These are phyloP conservation scores for Ellobius talpinus DNA, from an alignment of 2,113 vertebrate genomes.

Conservation along the genomic window DNA sequence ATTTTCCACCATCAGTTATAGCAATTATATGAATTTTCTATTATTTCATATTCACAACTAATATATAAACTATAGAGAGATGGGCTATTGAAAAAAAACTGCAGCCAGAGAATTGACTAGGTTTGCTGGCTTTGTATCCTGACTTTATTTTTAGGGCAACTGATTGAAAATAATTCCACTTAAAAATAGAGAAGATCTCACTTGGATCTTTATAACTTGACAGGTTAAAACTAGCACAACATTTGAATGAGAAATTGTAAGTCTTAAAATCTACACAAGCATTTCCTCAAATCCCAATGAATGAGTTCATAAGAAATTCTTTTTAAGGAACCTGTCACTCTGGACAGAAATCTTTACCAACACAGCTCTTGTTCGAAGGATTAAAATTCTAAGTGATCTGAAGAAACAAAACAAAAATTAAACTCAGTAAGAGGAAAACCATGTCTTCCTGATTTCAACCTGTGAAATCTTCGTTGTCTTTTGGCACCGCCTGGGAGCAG, in stretches of 20 bases:
- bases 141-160: constrained; percentile 79
- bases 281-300: constrained; percentile 69
- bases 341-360: constrained; percentile 39
- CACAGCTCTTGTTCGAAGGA: constrained; percentile 31
- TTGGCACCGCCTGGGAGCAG: constrained; percentile 63
- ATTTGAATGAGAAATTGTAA: constrained; percentile 77
- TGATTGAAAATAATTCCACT: constrained; percentile 76
- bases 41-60: constrained; percentile 49
- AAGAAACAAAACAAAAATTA: neutral
- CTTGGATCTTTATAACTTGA: constrained; percentile 81
- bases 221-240: constrained; percentile 82
- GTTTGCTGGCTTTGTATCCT: constrained; percentile 73
- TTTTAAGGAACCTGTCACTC: constrained; percentile 50
- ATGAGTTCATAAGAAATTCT: constrained; percentile 61
- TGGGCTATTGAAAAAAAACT: constrained; percentile 60
- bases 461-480: constrained; percentile 42
- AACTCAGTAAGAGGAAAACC: constrained; percentile 40
- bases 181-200: constrained; percentile 81
- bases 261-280: constrained; percentile 64
- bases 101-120: constrained; percentile 66
- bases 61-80: constrained; percentile 1
- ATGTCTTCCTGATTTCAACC: constrained; percentile 44
- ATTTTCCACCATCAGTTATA: constrained; percentile 37
- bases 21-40: constrained; percentile 34
- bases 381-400: constrained; percentile 53